Conservation (phyloP, 2,888 invertebrate genomes). For the Epinotia ramella region DNA sequence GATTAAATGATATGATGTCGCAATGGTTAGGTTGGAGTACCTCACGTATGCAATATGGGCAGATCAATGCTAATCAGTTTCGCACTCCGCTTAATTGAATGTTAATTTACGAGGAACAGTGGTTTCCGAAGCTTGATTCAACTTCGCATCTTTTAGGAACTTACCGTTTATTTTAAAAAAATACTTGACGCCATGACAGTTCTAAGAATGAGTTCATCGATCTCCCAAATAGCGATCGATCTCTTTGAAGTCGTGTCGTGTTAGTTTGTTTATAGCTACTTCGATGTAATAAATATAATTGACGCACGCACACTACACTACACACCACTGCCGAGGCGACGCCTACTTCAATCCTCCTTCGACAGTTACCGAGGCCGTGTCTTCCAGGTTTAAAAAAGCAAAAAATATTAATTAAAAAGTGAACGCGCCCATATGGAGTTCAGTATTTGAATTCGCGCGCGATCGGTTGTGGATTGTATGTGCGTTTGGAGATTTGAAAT, state of each 20-base stretch:
- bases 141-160: not conserved
- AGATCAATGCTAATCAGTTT: slow-evolving; percentile 22
- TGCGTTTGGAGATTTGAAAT: slow-evolving; percentile 59
- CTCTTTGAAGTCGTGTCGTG: slow-evolving; percentile 80
- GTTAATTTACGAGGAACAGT: slow-evolving; percentile 18
- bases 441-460: slow-evolving; percentile 68
- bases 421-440: slow-evolving; percentile 55
- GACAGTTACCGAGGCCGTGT: slow-evolving; percentile 78
- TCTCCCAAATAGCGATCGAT: slow-evolving; percentile 76
- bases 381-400: slow-evolving; percentile 52
- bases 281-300: slow-evolving; percentile 83
- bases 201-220: slow-evolving; percentile 59
- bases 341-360: slow-evolving; percentile 80
- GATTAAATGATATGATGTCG: not conserved
- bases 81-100: slow-evolving; percentile 17
- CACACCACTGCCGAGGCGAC: slow-evolving; percentile 67
- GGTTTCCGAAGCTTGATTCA: not conserved
- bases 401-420: slow-evolving; percentile 41
- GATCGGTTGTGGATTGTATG: slow-evolving; percentile 60
- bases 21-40: not conserved
- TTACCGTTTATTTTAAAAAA: slow-evolving; percentile 9
- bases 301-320: slow-evolving; percentile 76
- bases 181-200: slow-evolving; percentile 43
- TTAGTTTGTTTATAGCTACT: slow-evolving; percentile 74
- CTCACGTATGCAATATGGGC: not conserved